Evolutionary conservation across 2,888 invertebrate genomes (phyloP).

Genomic region (Eilema caniola): DNA sequence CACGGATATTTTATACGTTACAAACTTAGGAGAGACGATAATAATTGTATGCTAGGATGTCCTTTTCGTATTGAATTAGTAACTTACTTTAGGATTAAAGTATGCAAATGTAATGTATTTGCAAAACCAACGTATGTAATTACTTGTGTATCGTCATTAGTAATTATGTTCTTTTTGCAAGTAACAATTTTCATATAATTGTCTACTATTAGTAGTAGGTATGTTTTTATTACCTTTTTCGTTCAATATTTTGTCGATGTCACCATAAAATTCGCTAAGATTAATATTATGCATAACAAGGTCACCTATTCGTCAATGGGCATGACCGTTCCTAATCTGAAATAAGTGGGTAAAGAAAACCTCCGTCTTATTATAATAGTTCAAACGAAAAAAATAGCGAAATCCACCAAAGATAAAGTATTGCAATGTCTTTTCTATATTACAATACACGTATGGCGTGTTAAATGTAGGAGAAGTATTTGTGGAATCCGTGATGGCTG

Average conservation of each 20-base stretch:
- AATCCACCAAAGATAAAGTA: slow-evolving; percentile 36
- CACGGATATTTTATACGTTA: too few relatives aligned
- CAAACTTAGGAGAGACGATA: too few relatives aligned
- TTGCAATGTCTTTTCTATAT: slow-evolving; percentile 37
- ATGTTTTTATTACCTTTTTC: too few relatives aligned
- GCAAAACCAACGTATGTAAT: too few relatives aligned
- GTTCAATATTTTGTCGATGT: too few relatives aligned
- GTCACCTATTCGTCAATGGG: not conserved
- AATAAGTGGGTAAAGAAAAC: not conserved
- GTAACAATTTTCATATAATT: too few relatives aligned
- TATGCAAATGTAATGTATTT: too few relatives aligned
- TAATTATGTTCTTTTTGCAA: not conserved
- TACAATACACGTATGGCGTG: slow-evolving; percentile 44
- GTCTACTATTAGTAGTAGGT: too few relatives aligned
- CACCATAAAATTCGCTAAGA: not conserved
- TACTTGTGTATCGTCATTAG: too few relatives aligned
- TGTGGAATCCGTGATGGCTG: slow-evolving; percentile 37
- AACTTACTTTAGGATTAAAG: too few relatives aligned
- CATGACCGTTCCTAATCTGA: not conserved
- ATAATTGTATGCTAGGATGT: too few relatives aligned
- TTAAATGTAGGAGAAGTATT: slow-evolving; percentile 49
- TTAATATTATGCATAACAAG: not conserved
- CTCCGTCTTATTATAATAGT: not conserved
- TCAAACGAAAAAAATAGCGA: not conserved
- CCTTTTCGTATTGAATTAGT: too few relatives aligned